These are phyloP conservation scores for Saturnia pavonia DNA, from an alignment of 2,888 invertebrate species.

Conservation along the genomic window DNA sequence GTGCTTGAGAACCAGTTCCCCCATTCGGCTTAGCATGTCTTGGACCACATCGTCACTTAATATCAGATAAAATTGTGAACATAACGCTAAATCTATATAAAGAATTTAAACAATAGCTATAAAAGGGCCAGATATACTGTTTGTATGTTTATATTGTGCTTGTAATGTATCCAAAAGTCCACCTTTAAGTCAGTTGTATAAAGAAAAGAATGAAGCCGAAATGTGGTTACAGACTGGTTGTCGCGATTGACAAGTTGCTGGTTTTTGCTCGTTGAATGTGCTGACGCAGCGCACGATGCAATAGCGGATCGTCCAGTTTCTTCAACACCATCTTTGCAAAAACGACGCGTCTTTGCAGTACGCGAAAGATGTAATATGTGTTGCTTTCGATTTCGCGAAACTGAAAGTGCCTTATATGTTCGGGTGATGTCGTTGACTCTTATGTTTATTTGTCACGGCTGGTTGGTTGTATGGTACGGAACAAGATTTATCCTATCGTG, in stretches of 20 bases:
- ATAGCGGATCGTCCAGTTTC: slow-evolving; percentile 70
- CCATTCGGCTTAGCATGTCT: too few relatives aligned
- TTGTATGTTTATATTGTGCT: too few relatives aligned
- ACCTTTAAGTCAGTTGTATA: slow-evolving; percentile 30
- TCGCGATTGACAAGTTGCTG: slow-evolving; percentile 60
- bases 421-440: slow-evolving; percentile 78
- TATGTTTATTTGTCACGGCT: slow-evolving; percentile 77
- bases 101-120: too few relatives aligned
- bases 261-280: slow-evolving; percentile 52
- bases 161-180: slow-evolving; percentile 10
- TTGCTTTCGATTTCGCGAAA: slow-evolving; percentile 79
- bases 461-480: slow-evolving; percentile 58
- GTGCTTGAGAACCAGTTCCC: too few relatives aligned
- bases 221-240: slow-evolving; percentile 34
- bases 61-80: too few relatives aligned
- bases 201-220: slow-evolving; percentile 36
- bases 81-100: too few relatives aligned
- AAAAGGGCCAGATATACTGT: too few relatives aligned
- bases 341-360: slow-evolving; percentile 60
- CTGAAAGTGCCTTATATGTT: slow-evolving; percentile 77
- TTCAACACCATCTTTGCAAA: slow-evolving; percentile 68
- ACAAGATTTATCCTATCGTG: slow-evolving; percentile 66
- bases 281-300: slow-evolving; percentile 50
- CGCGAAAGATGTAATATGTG: slow-evolving; percentile 62
- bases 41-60: too few relatives aligned